Conservation (phyloP, 2,888 invertebrate genomes). For the Orgyia antiqua region DNA sequence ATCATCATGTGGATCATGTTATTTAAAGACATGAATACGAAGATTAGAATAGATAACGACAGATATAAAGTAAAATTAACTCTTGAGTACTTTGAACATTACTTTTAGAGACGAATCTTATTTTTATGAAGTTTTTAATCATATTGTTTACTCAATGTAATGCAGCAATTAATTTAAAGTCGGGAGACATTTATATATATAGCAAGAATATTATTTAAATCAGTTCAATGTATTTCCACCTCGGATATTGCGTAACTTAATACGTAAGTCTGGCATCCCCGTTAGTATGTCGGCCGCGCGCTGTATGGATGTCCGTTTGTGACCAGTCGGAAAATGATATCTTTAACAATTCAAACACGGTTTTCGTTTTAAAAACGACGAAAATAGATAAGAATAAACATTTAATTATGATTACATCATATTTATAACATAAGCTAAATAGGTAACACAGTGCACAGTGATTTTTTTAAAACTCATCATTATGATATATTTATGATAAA, state of each 20-base stretch:
- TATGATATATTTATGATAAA: slow-evolving; percentile 22
- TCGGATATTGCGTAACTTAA: slow-evolving; percentile 24
- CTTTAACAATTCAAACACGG: slow-evolving; percentile 35
- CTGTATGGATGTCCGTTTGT: slow-evolving; percentile 33
- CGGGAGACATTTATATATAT: slow-evolving; percentile 1
- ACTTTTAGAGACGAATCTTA: no score
- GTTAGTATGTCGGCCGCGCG: slow-evolving; percentile 51
- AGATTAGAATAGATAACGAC: no score
- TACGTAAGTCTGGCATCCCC: slow-evolving; percentile 32
- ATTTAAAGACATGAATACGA: no score
- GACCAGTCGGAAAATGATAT: slow-evolving; percentile 45
- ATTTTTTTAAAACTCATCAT: slow-evolving; percentile 23
- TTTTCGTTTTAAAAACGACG: slow-evolving; percentile 48
- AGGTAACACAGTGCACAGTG: slow-evolving; percentile 30
- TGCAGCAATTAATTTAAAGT: neutral
- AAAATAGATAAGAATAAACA: slow-evolving; percentile 27
- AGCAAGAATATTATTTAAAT: slow-evolving; percentile 6
- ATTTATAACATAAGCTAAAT: slow-evolving; percentile 58
- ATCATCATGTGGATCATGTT: no score
- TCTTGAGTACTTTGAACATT: no score
- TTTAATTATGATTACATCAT: slow-evolving; percentile 48
- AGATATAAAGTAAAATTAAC: no score
- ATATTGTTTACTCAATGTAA: no score
- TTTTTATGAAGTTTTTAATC: no score
- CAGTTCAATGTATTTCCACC: slow-evolving; percentile 9